Evolutionary conservation across 23 tunicate genomes (phyloP), one percentile per base, ranked within the genome.

Genomic region (Ciona savignyi): DNA sequence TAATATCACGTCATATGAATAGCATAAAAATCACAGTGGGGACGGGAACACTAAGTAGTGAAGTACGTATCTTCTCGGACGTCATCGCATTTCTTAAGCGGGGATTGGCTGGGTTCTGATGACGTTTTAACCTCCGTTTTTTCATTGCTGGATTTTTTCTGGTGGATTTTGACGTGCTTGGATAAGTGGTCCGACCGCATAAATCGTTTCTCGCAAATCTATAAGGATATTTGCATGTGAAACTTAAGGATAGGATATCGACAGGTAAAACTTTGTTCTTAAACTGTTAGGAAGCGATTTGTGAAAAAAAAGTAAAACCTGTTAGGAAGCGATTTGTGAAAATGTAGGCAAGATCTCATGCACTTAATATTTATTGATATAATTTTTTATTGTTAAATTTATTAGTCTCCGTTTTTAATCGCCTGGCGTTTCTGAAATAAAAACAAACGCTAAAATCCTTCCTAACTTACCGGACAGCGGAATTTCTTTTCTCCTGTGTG

Each of bases 401-500:
- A n/a, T n/a, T n/a, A n/a, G n/a, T n/a, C n/a, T n/a, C n/a, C n/a
- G n/a, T n/a, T n/a, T n/a, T n/a, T n/a, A n/a, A n/a, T n/a, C n/a
- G n/a, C n/a, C n/a, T n/a, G n/a, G n/a, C n/a, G n/a, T n/a, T n/a
- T n/a, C n/a, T n/a, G n/a, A n/a, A n/a, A n/a, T n/a, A n/a, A n/a
- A n/a, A n/a, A n/a, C n/a, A n/a, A n/a, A n/a, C n/a, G n/a, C n/a
- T n/a, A n/a, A n/a, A n/a, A n/a, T n/a, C n/a, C n/a, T n/a, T n/a
- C n/a, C n/a, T n/a, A n/a, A n/a, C 80, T 62, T 71, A 91, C 97
- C 86, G 82, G 77, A 60, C 99, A 95, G 66, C 79, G 78, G 67
- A 95, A 95, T 64, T 81, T 81, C 71, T 95, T 95, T 71, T 95
- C 99, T 32, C 99, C 99, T 15, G 99, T 95, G 73, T 95, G 99